These are phyloP conservation scores for Telmatherina bonti DNA, from an alignment of 2,797 vertebrate genomes.

Conservation along the genomic window DNA sequence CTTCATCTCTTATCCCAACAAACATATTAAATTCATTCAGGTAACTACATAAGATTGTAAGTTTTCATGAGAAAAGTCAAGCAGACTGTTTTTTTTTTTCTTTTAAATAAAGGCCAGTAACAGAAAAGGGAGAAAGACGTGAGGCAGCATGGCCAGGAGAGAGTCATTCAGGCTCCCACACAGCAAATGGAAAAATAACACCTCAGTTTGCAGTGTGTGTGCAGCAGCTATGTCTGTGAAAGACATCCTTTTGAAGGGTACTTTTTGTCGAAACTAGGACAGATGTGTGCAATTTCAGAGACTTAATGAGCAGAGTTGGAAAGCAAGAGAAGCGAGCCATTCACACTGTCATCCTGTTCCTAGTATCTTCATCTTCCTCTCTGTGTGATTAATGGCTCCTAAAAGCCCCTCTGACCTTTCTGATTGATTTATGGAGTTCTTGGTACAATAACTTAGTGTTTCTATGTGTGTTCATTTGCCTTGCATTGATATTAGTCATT, in stretches of 20 bases:
- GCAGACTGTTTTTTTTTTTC: neutral
- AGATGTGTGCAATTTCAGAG: constrained; percentile 71
- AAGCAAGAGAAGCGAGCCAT: constrained; percentile 30
- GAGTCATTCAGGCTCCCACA: constrained; percentile 51
- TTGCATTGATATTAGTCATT: constrained; percentile 78
- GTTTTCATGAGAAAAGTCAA: neutral
- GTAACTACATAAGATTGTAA: neutral
- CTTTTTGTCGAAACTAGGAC: constrained; percentile 57
- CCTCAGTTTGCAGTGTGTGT: constrained; percentile 55
- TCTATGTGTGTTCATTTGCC: constrained; percentile 70
- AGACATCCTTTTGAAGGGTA: constrained; percentile 48
- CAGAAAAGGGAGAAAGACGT: constrained; percentile 36
- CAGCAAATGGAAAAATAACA: constrained; percentile 65
- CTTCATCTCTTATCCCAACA: neutral
- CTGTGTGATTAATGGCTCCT: constrained; percentile 79
- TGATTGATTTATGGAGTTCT: constrained; percentile 84
- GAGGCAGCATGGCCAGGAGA: constrained; percentile 19
- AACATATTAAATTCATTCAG: neutral
- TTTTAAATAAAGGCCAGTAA: constrained; percentile 21
- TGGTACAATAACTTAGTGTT: constrained; percentile 77
- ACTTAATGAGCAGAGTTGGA: constrained; percentile 26
- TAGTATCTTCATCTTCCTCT: constrained; percentile 65
- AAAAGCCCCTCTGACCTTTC: constrained; percentile 75
- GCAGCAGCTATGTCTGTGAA: constrained; percentile 43
- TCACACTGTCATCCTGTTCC: constrained; percentile 37